phyloP scores from a whole-genome alignment of 1,140 invertebrate species.

The Hormaphis cornu region DNA sequence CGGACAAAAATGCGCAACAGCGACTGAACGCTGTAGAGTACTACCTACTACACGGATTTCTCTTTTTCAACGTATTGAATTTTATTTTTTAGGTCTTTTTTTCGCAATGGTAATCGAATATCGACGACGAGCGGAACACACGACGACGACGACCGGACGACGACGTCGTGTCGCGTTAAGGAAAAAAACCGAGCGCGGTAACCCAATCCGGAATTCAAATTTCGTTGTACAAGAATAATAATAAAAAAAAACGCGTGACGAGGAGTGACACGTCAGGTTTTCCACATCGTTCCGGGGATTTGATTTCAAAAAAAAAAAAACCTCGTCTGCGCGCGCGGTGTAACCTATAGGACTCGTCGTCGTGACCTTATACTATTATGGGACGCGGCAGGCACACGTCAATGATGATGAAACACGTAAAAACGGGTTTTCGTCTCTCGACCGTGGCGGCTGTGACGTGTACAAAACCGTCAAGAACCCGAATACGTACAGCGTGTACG shows the following conservation, averaged over 20 bases:
- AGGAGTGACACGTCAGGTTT: constrained; percentile 21
- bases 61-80: not conserved
- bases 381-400: not conserved
- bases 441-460: not conserved
- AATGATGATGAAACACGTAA: not conserved
- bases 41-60: too few relatives aligned
- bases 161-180: too few relatives aligned
- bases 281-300: constrained; percentile 20
- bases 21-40: not conserved
- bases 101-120: not conserved
- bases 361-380: not conserved
- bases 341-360: not conserved
- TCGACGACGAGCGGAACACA: not conserved
- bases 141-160: not conserved
- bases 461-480: constrained; percentile 5
- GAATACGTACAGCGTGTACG: not conserved
- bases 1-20: constrained; percentile 2
- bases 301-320: constrained; percentile 22
- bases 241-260: not conserved
- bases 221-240: not conserved
- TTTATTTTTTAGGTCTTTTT: constrained; percentile 11
- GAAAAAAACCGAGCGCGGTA: too few relatives aligned
- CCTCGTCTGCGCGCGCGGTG: too few relatives aligned
- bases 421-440: constrained; percentile 6
- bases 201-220: constrained; percentile 23